phyloP scores from a whole-genome alignment of 2,888 invertebrate genomes.

The Eupithecia abbreviata region DNA sequence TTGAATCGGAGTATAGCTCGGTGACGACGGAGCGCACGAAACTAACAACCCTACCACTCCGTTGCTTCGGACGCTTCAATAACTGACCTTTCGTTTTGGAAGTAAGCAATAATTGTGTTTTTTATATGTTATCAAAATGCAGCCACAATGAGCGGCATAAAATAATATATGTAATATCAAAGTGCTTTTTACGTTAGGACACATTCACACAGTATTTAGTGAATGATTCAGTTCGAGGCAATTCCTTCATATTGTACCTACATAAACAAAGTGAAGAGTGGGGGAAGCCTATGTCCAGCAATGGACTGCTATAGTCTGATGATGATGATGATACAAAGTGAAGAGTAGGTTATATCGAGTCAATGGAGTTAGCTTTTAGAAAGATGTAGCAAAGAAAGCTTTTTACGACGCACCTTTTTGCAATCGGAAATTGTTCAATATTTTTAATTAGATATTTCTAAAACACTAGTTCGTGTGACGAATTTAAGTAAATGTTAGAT shows the following conservation, averaged over 20 bases:
- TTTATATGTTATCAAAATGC: no score
- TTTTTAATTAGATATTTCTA: conserved; percentile 29
- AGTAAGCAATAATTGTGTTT: no score
- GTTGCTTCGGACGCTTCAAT: no score
- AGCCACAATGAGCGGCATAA: no score
- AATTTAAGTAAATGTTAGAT: conserved; percentile 29
- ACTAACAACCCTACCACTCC: no score
- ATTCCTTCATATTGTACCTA: not conserved
- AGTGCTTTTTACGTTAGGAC: no score
- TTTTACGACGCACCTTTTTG: conserved; percentile 59
- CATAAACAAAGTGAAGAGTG: not conserved
- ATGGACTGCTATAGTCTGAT: no score
- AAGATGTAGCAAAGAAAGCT: conserved; percentile 50
- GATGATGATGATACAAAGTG: not conserved
- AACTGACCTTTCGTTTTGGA: no score
- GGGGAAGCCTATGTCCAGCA: no score
- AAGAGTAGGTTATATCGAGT: not conserved
- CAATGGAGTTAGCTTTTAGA: conserved; percentile 23
- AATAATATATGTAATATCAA: no score
- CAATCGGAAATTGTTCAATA: conserved; percentile 49
- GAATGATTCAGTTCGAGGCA: not conserved
- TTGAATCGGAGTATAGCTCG: no score
- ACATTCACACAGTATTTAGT: not conserved
- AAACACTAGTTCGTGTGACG: conserved; percentile 38
- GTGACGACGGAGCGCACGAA: no score